phyloP scores from a whole-genome alignment of 2,888 invertebrate species.

The Anodontia alba region DNA sequence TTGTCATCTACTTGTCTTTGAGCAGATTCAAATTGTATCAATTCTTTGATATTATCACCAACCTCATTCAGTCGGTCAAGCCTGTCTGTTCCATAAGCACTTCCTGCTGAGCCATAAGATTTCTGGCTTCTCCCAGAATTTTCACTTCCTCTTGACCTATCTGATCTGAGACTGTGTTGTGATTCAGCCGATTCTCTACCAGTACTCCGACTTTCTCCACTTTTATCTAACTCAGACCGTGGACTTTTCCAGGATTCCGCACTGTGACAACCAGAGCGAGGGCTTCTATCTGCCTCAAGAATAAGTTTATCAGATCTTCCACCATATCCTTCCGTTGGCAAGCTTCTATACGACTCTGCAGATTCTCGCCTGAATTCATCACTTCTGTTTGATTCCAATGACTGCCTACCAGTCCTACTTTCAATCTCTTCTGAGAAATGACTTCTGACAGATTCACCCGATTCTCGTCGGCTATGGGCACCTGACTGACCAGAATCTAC shows the following conservation, averaged over 20 bases:
- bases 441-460: conserved; percentile 42
- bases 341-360: conserved; percentile 29
- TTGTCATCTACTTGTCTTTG: conserved; percentile 34
- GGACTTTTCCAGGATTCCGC: conserved; percentile 48
- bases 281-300: conserved; percentile 43
- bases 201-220: conserved; percentile 35
- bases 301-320: conserved; percentile 28
- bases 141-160: conserved; percentile 39
- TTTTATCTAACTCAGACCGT: conserved; percentile 39
- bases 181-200: conserved; percentile 57
- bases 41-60: conserved; percentile 56
- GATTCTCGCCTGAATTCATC: conserved; percentile 49
- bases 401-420: conserved; percentile 29
- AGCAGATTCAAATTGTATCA: conserved; percentile 58
- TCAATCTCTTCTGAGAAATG: conserved; percentile 24
- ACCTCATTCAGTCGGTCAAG: conserved; percentile 49
- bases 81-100: conserved; percentile 29
- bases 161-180: conserved; percentile 39
- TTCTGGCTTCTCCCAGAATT: conserved; percentile 30
- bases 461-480: conserved; percentile 25
- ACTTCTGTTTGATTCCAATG: conserved; percentile 42
- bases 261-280: conserved; percentile 41
- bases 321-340: conserved; percentile 1
- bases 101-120: conserved; percentile 14
- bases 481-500: background rate